Conservation (phyloP, 2,113 vertebrate species). For the Motacilla alba region DNA sequence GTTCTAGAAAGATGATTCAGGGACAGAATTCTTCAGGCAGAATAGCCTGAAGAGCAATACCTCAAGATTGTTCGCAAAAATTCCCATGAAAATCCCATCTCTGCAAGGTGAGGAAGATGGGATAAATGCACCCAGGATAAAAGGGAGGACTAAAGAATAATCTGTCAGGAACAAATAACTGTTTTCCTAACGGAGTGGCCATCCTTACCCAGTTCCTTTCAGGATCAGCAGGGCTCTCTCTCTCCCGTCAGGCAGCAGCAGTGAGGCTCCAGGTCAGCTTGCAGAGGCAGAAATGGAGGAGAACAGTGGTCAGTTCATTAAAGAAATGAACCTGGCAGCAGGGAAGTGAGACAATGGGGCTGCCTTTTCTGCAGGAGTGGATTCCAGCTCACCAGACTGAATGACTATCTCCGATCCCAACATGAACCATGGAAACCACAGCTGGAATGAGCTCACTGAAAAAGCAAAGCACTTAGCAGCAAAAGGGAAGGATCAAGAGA, state of each 20-base stretch:
- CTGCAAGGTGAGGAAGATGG: not conserved
- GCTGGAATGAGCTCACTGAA: not conserved
- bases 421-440: accelerated
- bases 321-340: not conserved
- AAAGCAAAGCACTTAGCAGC: not conserved
- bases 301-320: not conserved
- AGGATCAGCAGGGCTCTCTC: not conserved
- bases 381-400: not conserved
- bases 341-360: not conserved
- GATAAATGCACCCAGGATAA: not conserved
- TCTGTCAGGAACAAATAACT: not conserved
- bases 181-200: not conserved
- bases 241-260: not conserved
- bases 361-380: not conserved
- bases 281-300: not conserved
- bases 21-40: not conserved
- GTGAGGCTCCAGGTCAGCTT: not conserved
- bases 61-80: not conserved
- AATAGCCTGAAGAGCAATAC: not conserved
- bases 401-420: conserved; percentile 13
- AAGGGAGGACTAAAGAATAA: not conserved
- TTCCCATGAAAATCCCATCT: not conserved
- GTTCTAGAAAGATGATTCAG: accelerated
- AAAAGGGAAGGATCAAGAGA: not conserved
- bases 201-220: not conserved